These are phyloP conservation scores for Melieria picta DNA, from an alignment of 2,888 invertebrate species.

Conservation along the genomic window DNA sequence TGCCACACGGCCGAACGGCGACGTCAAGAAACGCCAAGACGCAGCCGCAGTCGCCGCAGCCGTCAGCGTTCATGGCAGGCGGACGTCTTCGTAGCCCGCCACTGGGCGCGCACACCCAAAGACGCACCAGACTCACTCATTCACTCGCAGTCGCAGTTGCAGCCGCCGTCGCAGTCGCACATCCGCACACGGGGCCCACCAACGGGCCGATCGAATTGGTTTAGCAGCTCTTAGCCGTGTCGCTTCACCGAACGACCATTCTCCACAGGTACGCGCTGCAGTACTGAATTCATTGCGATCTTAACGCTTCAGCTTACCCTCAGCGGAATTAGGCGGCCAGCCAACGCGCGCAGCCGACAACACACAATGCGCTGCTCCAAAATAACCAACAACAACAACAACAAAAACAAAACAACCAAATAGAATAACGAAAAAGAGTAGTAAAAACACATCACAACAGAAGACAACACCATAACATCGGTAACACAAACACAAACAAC, in stretches of 20 bases:
- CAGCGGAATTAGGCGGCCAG: slow-evolving; percentile 28
- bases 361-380: slow-evolving; percentile 37
- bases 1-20: too few species aligned
- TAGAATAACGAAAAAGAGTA: slow-evolving; percentile 38
- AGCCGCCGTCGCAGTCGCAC: background rate
- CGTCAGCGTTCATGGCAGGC: too few species aligned
- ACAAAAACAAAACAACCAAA: slow-evolving; percentile 41
- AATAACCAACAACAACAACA: slow-evolving; percentile 36
- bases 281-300: slow-evolving; percentile 49
- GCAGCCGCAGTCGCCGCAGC: background rate
- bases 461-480: slow-evolving; percentile 36
- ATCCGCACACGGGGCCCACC: background rate
- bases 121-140: too few species aligned
- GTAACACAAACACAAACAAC: slow-evolving; percentile 5
- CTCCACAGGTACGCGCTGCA: slow-evolving; percentile 48
- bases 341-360: slow-evolving; percentile 34
- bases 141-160: background rate
- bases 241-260: slow-evolving; percentile 44
- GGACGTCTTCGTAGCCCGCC: too few species aligned
- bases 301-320: slow-evolving; percentile 48
- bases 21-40: background rate
- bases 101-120: too few species aligned
- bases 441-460: slow-evolving; percentile 39
- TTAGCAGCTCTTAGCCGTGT: slow-evolving; percentile 6
- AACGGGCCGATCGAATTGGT: background rate